Percentiles rank a stretch among this genome's conserved stretches.
phyloP scores from a whole-genome alignment of 2,888 invertebrate genomes.

The Anodontia alba region DNA sequence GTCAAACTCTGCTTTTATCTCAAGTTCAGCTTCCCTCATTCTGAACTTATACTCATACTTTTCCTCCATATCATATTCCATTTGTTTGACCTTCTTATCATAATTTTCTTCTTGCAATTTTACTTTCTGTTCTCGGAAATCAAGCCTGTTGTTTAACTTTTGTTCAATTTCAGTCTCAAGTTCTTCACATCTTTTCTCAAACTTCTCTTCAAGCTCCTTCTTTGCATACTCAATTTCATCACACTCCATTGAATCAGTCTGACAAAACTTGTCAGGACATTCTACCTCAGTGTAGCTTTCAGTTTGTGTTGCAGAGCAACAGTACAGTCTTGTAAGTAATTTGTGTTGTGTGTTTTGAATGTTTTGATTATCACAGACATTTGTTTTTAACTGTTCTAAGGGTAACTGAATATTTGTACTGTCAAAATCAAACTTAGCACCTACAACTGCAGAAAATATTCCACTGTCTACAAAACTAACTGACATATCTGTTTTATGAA shows the following conservation, averaged over 20 bases:
- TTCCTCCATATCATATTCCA: constrained; percentile 77
- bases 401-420: background rate
- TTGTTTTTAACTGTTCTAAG: background rate
- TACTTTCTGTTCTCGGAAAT: constrained; percentile 43
- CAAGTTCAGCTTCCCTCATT: constrained; percentile 68
- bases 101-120: constrained; percentile 49
- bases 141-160: constrained; percentile 37
- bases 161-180: constrained; percentile 43
- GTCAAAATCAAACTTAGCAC: background rate
- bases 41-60: constrained; percentile 68
- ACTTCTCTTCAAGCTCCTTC: constrained; percentile 25
- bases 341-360: background rate
- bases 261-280: background rate
- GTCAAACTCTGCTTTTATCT: constrained; percentile 62
- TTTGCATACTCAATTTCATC: background rate
- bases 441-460: constrained; percentile 28
- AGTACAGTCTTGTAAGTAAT: background rate
- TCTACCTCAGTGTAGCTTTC: background rate
- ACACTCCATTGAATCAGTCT: constrained; percentile 17
- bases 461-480: constrained; percentile 37
- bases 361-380: background rate
- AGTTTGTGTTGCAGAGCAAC: background rate
- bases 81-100: constrained; percentile 60
- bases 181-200: constrained; percentile 9
- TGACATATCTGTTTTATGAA: constrained; percentile 23